Conservation (phyloP, 2,113 vertebrate species). For the Micromys minutus region DNA sequence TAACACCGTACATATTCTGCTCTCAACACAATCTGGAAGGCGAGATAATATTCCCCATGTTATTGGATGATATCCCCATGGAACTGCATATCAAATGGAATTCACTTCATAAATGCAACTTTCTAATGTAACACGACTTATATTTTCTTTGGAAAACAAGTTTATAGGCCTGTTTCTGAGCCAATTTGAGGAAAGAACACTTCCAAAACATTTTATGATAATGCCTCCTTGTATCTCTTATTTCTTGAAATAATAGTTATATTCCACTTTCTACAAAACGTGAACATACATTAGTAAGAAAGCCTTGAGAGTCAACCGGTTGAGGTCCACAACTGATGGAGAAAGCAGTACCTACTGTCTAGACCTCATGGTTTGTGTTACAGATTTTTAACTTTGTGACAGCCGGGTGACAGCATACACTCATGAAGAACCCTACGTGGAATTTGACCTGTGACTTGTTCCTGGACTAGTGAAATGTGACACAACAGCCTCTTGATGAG, state of each 20-base stretch:
- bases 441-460: background rate
- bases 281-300: background rate
- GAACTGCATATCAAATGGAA: constrained; percentile 30
- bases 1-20: constrained; percentile 32
- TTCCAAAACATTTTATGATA: background rate
- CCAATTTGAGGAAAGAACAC: background rate
- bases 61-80: background rate
- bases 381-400: background rate
- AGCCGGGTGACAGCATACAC: no score
- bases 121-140: background rate
- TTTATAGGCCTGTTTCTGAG: background rate
- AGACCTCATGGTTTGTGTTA: background rate
- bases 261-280: background rate
- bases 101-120: constrained; percentile 29
- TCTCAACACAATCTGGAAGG: constrained; percentile 68
- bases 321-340: background rate
- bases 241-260: background rate
- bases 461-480: no score
- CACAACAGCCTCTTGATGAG: background rate
- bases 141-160: background rate
- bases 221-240: background rate
- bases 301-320: background rate
- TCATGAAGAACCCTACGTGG: background rate
- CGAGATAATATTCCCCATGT: constrained; percentile 70
- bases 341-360: background rate